These are phyloP conservation scores for Typhlichthys subterraneus DNA, from an alignment of 2,797 vertebrate genomes.

Conservation along the genomic window DNA sequence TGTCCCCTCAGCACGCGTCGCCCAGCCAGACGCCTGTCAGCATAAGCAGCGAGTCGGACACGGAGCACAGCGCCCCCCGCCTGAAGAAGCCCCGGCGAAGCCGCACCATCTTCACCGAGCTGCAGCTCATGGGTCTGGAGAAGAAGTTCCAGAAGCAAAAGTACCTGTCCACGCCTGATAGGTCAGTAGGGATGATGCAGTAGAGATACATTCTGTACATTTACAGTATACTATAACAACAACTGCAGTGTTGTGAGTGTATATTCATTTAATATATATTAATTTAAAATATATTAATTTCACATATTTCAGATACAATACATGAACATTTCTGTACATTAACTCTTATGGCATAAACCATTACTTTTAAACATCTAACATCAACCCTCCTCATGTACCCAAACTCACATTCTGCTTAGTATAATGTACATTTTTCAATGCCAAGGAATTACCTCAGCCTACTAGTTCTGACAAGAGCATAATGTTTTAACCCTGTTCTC, in stretches of 20 bases:
- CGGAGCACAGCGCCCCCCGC: constrained; percentile 81
- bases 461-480: constrained; percentile 68
- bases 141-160: constrained; percentile 99
- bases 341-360: too few relatives aligned
- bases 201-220: too few relatives aligned
- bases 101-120: constrained; percentile 96
- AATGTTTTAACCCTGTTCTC: constrained; percentile 67
- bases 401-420: not conserved
- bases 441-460: constrained; percentile 70
- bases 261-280: too few relatives aligned
- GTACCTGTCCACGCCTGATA: constrained; percentile 96
- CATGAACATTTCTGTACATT: too few relatives aligned
- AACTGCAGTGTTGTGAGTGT: too few relatives aligned
- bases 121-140: constrained; percentile 97
- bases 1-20: constrained; percentile 72
- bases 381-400: not conserved
- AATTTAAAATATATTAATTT: too few relatives aligned
- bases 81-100: constrained; percentile 94
- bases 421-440: constrained; percentile 60
- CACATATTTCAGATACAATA: too few relatives aligned
- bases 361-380: too few relatives aligned
- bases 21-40: constrained; percentile 78
- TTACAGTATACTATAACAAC: too few relatives aligned
- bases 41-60: constrained; percentile 93
- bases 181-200: constrained; percentile 73